A percentile compares a stretch with the other conserved stretches of the same genome.
These are phyloP conservation scores for Abrostola triplasia DNA, from an alignment of 2,888 invertebrate species.

Conservation along the genomic window DNA sequence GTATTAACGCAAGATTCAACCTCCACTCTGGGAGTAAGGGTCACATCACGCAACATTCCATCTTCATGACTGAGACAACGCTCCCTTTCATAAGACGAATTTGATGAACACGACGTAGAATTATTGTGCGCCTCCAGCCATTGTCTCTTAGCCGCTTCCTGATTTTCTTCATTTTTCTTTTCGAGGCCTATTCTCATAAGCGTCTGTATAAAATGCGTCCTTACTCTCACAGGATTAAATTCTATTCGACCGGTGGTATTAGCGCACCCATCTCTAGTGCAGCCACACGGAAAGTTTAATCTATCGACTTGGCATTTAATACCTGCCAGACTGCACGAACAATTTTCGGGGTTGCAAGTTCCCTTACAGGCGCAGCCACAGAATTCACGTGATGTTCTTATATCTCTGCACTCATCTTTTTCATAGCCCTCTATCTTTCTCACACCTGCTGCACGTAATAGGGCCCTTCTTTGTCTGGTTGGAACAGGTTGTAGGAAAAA, in stretches of 20 bases:
- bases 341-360: constrained; percentile 98
- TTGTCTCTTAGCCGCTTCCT: constrained; percentile 80
- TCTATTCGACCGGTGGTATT: constrained; percentile 98
- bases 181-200: constrained; percentile 97
- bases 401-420: constrained; percentile 97
- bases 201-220: constrained; percentile 99
- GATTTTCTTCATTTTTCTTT: constrained; percentile 92
- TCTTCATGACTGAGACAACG: constrained; percentile 77
- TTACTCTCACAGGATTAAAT: constrained; percentile 97
- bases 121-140: constrained; percentile 82
- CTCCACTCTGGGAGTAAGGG: constrained; percentile 87
- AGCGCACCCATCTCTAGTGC: constrained; percentile 97
- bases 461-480: constrained; percentile 95
- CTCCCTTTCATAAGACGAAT: constrained; percentile 77
- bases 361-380: constrained; percentile 98
- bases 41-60: constrained; percentile 86
- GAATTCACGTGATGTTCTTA: constrained; percentile 96
- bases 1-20: constrained; percentile 90
- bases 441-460: constrained; percentile 97
- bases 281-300: constrained; percentile 98
- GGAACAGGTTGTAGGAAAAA: constrained; percentile 97
- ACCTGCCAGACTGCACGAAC: constrained; percentile 97
- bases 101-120: constrained; percentile 71
- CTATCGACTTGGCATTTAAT: constrained; percentile 99
- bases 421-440: constrained; percentile 97